These are phyloP conservation scores for Periparus ater DNA, from an alignment of 2,797 vertebrate species.

Conservation along the genomic window DNA sequence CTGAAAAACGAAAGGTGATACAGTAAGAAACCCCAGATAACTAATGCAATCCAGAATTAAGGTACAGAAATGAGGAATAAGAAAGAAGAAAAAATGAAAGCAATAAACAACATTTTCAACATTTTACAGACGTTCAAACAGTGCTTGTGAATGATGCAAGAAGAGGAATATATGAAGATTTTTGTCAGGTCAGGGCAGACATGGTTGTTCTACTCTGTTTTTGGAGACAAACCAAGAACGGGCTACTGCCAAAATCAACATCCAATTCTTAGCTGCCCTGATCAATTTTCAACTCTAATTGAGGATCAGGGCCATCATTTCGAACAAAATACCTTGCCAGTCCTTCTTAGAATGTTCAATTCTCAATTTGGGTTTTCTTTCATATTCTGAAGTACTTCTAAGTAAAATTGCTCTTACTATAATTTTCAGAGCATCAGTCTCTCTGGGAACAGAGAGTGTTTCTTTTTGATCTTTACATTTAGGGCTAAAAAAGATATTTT, in stretches of 20 bases:
- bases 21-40: neutral
- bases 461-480: slow-evolving; percentile 32
- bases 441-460: neutral
- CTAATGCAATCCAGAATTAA: neutral
- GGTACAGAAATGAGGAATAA: neutral
- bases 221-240: neutral
- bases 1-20: neutral
- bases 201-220: neutral
- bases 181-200: neutral
- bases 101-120: neutral
- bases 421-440: neutral
- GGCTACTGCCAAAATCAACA: neutral
- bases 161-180: neutral
- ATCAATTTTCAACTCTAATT: neutral
- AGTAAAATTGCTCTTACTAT: neutral
- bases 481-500: neutral
- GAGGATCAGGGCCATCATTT: neutral
- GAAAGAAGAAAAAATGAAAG: neutral
- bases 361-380: neutral
- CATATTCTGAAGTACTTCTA: neutral
- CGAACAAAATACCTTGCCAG: neutral
- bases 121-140: neutral
- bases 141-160: neutral
- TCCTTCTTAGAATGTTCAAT: slow-evolving; percentile 26
- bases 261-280: neutral